Evolutionary conservation across 2,797 vertebrate species (phyloP).

Genomic region (Neomorphus geoffroyi): DNA sequence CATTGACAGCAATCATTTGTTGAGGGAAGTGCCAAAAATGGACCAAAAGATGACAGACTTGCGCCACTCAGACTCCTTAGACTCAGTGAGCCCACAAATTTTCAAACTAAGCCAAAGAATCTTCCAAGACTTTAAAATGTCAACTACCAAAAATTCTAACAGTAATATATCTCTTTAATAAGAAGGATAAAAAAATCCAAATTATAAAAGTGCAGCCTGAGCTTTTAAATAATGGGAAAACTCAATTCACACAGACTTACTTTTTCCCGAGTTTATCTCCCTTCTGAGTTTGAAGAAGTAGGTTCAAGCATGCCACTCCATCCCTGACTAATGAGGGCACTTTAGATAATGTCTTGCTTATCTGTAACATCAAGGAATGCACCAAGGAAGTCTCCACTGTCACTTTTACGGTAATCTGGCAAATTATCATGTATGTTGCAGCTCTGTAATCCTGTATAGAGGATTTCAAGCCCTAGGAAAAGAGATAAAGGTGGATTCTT

Average conservation of each 20-base stretch:
- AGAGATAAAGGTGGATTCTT: neutral
- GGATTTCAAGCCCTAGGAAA: constrained; percentile 90
- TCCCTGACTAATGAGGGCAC: constrained; percentile 80
- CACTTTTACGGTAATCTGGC: constrained; percentile 90
- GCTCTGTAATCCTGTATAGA: constrained; percentile 88
- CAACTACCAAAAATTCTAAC: neutral
- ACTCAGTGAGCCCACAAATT: neutral
- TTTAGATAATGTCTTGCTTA: constrained; percentile 83
- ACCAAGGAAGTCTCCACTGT: constrained; percentile 85
- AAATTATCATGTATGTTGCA: constrained; percentile 92
- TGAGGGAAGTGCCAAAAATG: neutral
- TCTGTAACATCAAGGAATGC: constrained; percentile 81
- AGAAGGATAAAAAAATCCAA: neutral
- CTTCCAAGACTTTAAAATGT: accelerated
- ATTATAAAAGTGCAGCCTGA: neutral
- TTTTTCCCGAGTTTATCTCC: constrained; percentile 81
- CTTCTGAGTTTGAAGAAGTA: constrained; percentile 93
- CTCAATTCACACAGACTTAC: constrained; percentile 70
- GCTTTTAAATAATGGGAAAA: neutral
- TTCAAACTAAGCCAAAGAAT: neutral
- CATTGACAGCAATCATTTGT: neutral
- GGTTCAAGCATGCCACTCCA: constrained; percentile 86
- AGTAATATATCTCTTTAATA: neutral
- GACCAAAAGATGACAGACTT: neutral
- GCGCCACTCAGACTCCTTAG: neutral